Evolutionary conservation across 2,797 vertebrate genomes (phyloP), one percentile per base, ranked within the genome.

Genomic region (Delichon dasypus): DNA sequence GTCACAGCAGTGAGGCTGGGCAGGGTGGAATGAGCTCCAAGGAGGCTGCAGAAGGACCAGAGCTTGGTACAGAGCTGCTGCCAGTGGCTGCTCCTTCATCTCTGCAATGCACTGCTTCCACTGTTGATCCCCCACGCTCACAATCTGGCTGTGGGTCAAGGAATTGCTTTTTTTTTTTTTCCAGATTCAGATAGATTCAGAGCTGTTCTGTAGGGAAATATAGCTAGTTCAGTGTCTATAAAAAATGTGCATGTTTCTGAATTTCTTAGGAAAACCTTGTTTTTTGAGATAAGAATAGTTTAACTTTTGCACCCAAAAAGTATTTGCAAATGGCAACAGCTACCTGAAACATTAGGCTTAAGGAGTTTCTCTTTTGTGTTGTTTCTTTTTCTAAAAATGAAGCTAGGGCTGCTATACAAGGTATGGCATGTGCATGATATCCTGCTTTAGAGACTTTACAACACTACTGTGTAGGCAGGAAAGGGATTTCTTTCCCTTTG

Each of bases 161-260:
- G 21, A 3, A 3, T 8, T 58, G 22, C 8, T 4, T 40, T 38
- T 29, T 22, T 38, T 32, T 74, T 72, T 16, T 29, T 29, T 22
- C 21, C 22, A 36, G 8, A 13, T 64, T 57, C 32, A 22, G 54
- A 13, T 9, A 30, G 19, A 44, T 51, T 55, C 54, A 34, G 72
- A 60, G 34, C 7, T 74, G 82, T 82, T 82, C 64, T 34, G 4
- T 11, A 25, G 48, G 32, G 45, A 80, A 61, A 10, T 42, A 15
- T 12, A 50, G 13, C 50, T 45, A 22, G 26, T 18, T 73, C 30
- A 34, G 0, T 1, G 3, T 29, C n/a, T 51, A 42, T 55, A 19
- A 36, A 51, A 53, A 48, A 11, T 0, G 4, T 0, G 0, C 4
- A 1, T 54, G 34, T 75, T 50, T 19, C 17, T 18, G 58, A 48